phyloP scores from a whole-genome alignment of 2,797 vertebrate genomes.

The Phataginus tetradactyla region DNA sequence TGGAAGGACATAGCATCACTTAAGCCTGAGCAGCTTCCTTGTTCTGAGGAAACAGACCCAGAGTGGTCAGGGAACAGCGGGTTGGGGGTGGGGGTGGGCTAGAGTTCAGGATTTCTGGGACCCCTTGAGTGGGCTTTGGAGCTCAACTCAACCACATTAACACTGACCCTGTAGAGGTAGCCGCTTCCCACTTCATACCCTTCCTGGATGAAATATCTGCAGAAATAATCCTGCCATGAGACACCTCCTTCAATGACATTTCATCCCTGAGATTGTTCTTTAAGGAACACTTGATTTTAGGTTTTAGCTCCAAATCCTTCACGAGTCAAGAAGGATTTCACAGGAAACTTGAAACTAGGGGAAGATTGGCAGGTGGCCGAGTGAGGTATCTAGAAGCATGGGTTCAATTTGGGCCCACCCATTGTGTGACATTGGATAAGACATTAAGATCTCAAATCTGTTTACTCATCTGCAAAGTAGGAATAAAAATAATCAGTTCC shows the following conservation, averaged over 20 bases:
- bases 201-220: neutral
- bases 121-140: neutral
- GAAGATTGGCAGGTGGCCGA: neutral
- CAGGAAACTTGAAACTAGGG: neutral
- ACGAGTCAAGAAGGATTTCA: neutral
- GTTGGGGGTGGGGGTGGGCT: neutral
- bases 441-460: neutral
- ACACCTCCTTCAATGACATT: neutral
- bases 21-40: neutral
- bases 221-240: neutral
- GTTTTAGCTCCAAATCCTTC: neutral
- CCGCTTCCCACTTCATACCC: rapidly evolving
- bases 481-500: rapidly evolving
- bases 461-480: neutral
- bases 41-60: neutral
- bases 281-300: neutral
- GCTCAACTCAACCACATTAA: neutral
- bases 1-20: rapidly evolving
- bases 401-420: rapidly evolving
- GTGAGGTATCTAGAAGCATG: rapidly evolving
- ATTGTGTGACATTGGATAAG: neutral
- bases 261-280: neutral
- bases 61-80: neutral
- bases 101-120: neutral
- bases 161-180: rapidly evolving